These are phyloP conservation scores for Panopea generosa DNA, from an alignment of 2,888 invertebrate species.

Conservation along the genomic window DNA sequence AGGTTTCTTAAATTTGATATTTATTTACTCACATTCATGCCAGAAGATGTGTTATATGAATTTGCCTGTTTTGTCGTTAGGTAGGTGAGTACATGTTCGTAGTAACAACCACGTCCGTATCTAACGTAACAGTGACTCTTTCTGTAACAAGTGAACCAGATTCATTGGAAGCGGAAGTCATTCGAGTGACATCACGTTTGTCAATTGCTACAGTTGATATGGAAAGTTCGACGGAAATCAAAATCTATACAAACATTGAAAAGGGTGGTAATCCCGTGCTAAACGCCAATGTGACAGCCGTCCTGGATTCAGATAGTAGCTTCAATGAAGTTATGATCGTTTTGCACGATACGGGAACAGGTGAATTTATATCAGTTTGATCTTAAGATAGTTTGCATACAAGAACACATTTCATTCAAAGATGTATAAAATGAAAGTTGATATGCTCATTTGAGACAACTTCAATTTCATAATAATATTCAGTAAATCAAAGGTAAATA, in stretches of 20 bases:
- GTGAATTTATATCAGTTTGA: no score
- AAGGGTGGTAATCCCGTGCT: slow-evolving; percentile 11
- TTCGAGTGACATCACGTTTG: slow-evolving; percentile 18
- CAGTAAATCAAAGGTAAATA: no score
- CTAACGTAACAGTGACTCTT: neutral
- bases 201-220: slow-evolving; percentile 14
- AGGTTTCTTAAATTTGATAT: neutral
- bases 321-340: neutral
- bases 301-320: slow-evolving; percentile 4
- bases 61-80: neutral
- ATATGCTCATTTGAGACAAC: no score
- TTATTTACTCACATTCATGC: no score
- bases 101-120: neutral
- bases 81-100: slow-evolving; percentile 6
- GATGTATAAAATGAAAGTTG: no score
- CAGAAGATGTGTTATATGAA: no score
- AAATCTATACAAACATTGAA: slow-evolving; percentile 8
- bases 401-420: no score
- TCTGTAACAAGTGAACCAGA: slow-evolving; percentile 4
- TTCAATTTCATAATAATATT: no score
- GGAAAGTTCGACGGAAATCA: neutral
- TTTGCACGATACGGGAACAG: slow-evolving; percentile 6
- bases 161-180: slow-evolving; percentile 4
- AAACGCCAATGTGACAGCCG: slow-evolving; percentile 7
- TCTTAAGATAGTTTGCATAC: no score